Evolutionary conservation across 2,888 invertebrate species (phyloP).

Genomic region (Idaea aversata): DNA sequence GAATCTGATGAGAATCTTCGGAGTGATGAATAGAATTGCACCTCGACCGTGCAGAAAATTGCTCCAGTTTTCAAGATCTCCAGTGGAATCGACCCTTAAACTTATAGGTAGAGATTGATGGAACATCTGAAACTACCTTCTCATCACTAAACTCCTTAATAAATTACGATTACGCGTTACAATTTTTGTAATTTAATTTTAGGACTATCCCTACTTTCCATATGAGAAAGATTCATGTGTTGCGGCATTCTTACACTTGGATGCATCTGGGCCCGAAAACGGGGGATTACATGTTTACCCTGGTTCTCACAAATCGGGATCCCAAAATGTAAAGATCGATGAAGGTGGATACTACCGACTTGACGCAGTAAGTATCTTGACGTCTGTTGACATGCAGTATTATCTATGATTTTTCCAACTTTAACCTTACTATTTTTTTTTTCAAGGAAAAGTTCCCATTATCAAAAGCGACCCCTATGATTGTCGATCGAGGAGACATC

Average conservation of each 20-base stretch:
- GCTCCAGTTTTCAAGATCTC: too few relatives aligned
- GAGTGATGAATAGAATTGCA: too few relatives aligned
- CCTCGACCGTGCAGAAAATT: too few relatives aligned
- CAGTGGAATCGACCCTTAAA: too few relatives aligned
- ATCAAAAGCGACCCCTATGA: conserved; percentile 70
- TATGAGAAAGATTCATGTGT: conserved; percentile 79
- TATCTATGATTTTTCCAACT: background rate
- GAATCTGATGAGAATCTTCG: too few relatives aligned
- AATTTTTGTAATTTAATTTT: conserved; percentile 12
- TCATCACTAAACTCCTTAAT: too few relatives aligned
- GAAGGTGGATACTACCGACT: conserved; percentile 71
- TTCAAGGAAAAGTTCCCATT: conserved; percentile 65
- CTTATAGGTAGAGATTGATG: too few relatives aligned
- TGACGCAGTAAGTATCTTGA: conserved; percentile 54
- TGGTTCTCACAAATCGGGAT: conserved; percentile 81
- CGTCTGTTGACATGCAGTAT: background rate
- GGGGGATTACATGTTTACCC: conserved; percentile 81
- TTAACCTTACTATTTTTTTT: conserved; percentile 1
- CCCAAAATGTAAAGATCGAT: conserved; percentile 67
- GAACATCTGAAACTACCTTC: too few relatives aligned
- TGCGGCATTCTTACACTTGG: conserved; percentile 80
- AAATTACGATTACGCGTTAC: too few relatives aligned
- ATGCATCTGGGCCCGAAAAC: conserved; percentile 78
- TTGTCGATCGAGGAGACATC: conserved; percentile 76
- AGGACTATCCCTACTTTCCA: conserved; percentile 83